These are phyloP conservation scores for Merops nubicus DNA, from an alignment of 2,113 vertebrate genomes.

Conservation along the genomic window DNA sequence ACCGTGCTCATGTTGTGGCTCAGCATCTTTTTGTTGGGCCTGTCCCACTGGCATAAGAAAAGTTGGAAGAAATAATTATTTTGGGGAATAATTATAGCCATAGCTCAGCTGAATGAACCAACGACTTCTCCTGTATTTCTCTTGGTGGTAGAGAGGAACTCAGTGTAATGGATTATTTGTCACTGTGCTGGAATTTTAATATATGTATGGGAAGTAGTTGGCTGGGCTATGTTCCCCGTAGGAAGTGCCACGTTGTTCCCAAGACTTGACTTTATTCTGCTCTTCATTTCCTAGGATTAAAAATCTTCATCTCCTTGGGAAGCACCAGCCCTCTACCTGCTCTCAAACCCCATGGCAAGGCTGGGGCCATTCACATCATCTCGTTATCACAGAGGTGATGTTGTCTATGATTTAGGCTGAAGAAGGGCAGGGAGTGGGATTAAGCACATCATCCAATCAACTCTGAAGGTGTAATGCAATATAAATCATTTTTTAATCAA, in stretches of 20 bases:
- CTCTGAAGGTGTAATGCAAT: background rate
- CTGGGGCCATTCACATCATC: background rate
- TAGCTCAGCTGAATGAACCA: background rate
- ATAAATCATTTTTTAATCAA: slow-evolving; percentile 17
- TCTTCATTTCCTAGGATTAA: background rate
- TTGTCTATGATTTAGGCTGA: background rate
- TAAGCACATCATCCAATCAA: background rate
- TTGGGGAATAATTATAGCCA: accelerated
- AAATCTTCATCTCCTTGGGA: background rate
- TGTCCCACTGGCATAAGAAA: background rate
- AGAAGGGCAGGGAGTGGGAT: background rate
- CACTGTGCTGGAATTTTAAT: background rate
- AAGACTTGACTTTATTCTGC: background rate
- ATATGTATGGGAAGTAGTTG: background rate
- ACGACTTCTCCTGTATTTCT: background rate
- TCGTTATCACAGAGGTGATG: background rate
- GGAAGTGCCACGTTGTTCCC: background rate
- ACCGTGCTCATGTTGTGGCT: accelerated
- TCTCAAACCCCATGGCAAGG: background rate
- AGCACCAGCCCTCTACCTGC: background rate
- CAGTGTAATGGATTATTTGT: background rate
- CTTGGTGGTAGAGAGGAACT: background rate
- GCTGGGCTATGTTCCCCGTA: background rate
- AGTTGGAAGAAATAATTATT: background rate
- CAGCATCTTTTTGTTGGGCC: background rate